These are phyloP conservation scores for Schizothorax lantsangensis DNA, from an alignment of 2,797 vertebrate species.

Conservation along the genomic window DNA sequence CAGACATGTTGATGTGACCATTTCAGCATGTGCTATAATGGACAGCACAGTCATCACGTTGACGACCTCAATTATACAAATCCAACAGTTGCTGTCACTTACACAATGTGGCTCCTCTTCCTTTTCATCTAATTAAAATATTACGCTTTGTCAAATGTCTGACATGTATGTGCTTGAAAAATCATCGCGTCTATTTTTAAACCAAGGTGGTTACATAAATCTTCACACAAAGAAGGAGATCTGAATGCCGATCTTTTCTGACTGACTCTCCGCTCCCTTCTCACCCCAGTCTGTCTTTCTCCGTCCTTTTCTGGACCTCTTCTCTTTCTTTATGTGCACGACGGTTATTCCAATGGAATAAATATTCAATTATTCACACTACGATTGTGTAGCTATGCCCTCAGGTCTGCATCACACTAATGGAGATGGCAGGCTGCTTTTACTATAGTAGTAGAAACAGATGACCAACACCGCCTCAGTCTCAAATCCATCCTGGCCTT, in stretches of 20 bases:
- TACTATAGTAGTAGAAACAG: slow-evolving; percentile 49
- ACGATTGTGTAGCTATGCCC: slow-evolving; percentile 48
- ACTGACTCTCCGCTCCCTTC: slow-evolving; percentile 14
- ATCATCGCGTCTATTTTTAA: slow-evolving; percentile 33
- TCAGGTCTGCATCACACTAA: slow-evolving; percentile 53
- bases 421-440: slow-evolving; percentile 59
- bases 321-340: slow-evolving; percentile 42
- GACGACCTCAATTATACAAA: slow-evolving; percentile 18
- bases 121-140: slow-evolving; percentile 35
- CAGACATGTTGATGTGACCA: not conserved
- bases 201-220: slow-evolving; percentile 40
- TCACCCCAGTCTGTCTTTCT: slow-evolving; percentile 20
- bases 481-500: slow-evolving; percentile 22
- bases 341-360: slow-evolving; percentile 46
- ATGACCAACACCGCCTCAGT: slow-evolving; percentile 38
- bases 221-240: slow-evolving; percentile 26
- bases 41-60: slow-evolving; percentile 9
- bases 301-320: not conserved
- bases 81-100: slow-evolving; percentile 25
- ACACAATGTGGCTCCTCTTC: slow-evolving; percentile 18
- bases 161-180: slow-evolving; percentile 27
- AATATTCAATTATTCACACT: slow-evolving; percentile 58
- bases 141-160: slow-evolving; percentile 40
- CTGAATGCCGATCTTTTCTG: slow-evolving; percentile 22
- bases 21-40: not conserved